Percentiles rank a stretch among this genome's conserved stretches.
phyloP scores from a whole-genome alignment of 2,113 vertebrate genomes.

The Toxotes chatareus region DNA sequence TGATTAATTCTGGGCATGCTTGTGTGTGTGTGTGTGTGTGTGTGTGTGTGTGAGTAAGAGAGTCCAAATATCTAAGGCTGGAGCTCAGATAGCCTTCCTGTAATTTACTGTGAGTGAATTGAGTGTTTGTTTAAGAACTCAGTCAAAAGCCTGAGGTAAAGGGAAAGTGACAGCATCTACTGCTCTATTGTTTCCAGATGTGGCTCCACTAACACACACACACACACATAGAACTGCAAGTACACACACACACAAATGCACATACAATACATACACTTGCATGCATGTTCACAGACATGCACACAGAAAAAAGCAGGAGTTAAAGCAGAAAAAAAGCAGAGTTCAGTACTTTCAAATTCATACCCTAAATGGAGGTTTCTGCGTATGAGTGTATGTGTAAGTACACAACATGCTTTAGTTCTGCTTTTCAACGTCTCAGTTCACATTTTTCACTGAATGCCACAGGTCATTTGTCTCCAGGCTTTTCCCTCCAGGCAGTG shows the following conservation, averaged over 20 bases:
- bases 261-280: slow-evolving; percentile 8
- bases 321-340: slow-evolving; percentile 20
- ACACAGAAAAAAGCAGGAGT: slow-evolving; percentile 28
- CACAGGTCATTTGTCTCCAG: slow-evolving; percentile 39
- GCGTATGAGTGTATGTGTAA: slow-evolving; percentile 5
- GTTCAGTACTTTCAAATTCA: slow-evolving; percentile 18
- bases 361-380: slow-evolving; percentile 43
- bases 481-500: slow-evolving; percentile 11
- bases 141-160: slow-evolving; percentile 75
- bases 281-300: slow-evolving; percentile 35
- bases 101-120: slow-evolving; percentile 80
- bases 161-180: slow-evolving; percentile 81
- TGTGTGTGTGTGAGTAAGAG: slow-evolving; percentile 5
- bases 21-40: slow-evolving; percentile 11
- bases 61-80: slow-evolving; percentile 62
- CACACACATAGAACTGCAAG: neutral
- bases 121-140: slow-evolving; percentile 82
- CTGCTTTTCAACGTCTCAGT: neutral
- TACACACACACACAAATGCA: slow-evolving; percentile 36
- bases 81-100: slow-evolving; percentile 79
- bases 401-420: neutral
- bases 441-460: slow-evolving; percentile 14
- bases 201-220: slow-evolving; percentile 42
- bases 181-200: slow-evolving; percentile 82
- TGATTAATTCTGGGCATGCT: slow-evolving; percentile 35